Evolutionary conservation across 2,113 vertebrate species (phyloP).

Genomic region (Elaphurus davidianus): DNA sequence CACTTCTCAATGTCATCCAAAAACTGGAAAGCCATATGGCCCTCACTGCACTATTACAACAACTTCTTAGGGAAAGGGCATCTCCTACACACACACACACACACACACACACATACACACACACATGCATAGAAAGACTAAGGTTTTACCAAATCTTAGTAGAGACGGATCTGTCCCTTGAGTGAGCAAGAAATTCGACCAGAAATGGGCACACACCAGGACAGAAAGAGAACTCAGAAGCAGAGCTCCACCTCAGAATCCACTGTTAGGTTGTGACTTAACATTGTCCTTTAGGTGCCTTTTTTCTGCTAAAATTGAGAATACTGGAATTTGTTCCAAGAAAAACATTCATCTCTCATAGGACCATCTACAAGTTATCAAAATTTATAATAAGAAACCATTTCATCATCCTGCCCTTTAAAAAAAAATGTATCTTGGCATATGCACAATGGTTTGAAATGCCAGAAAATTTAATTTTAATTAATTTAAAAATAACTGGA

Average conservation of each 20-base stretch:
- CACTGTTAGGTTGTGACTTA: rapidly evolving
- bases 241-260: background rate
- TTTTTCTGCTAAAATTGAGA: background rate
- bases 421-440: background rate
- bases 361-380: background rate
- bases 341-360: background rate
- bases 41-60: background rate
- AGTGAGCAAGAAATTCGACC: background rate
- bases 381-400: background rate
- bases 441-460: background rate
- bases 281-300: background rate
- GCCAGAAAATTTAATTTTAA: background rate
- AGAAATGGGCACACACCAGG: background rate
- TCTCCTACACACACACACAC: background rate
- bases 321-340: background rate
- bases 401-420: background rate
- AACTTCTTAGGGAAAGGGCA: background rate
- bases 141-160: background rate
- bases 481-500: background rate
- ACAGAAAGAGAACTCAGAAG: background rate
- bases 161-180: background rate
- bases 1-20: slow-evolving; percentile 34
- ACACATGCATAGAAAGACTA: background rate
- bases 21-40: slow-evolving; percentile 12
- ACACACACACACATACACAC: background rate